phyloP scores from a whole-genome alignment of 2,888 invertebrate species.

The Nasonia oneida region DNA sequence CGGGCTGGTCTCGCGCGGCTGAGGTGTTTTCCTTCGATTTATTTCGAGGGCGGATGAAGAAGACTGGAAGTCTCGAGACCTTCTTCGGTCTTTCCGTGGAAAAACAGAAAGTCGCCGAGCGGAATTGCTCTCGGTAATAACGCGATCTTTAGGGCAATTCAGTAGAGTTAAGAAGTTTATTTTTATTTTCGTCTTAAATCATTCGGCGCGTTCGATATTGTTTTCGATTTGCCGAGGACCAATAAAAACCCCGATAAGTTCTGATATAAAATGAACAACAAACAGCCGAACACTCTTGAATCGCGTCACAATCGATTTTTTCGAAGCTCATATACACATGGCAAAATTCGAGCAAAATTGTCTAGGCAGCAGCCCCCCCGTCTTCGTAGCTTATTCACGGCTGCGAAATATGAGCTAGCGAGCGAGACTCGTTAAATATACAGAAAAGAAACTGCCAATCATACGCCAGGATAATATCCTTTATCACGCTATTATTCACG shows the following conservation, averaged over 20 bases:
- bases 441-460: slow-evolving; percentile 33
- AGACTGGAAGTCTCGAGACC: neutral
- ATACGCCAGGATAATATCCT: slow-evolving; percentile 41
- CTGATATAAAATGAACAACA: no score
- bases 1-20: neutral
- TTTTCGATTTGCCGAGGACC: slow-evolving; percentile 12
- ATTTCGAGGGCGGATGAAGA: slow-evolving; percentile 28
- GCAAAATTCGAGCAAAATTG: no score
- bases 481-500: slow-evolving; percentile 48
- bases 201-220: neutral
- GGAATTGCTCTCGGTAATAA: slow-evolving; percentile 45
- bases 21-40: slow-evolving; percentile 56
- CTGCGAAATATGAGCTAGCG: slow-evolving; percentile 21
- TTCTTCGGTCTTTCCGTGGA: slow-evolving; percentile 23
- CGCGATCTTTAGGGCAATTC: slow-evolving; percentile 44
- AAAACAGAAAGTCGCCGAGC: slow-evolving; percentile 39
- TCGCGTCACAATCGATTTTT: no score
- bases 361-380: no score
- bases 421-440: slow-evolving; percentile 42
- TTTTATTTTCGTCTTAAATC: slow-evolving; percentile 8
- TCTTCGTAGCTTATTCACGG: neutral
- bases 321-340: no score
- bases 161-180: slow-evolving; percentile 14
- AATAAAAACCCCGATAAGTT: neutral
- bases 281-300: no score